A percentile compares a stretch with the other conserved stretches of the same genome.
phyloP scores from a whole-genome alignment of 2,113 vertebrate genomes.

The Rhea pennata region DNA sequence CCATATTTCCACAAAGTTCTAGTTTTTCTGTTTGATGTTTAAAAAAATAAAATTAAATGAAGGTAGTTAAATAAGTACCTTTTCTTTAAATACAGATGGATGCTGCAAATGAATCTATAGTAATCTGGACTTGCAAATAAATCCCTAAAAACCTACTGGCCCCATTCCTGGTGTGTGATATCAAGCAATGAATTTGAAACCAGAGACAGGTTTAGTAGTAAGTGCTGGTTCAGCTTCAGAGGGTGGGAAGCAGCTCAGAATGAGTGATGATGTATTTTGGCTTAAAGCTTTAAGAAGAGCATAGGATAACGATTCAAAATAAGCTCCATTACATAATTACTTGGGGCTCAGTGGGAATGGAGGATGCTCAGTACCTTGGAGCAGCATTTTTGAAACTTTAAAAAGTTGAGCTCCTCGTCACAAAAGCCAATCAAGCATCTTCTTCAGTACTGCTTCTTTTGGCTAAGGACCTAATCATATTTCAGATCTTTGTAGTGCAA shows the following conservation, averaged over 20 bases:
- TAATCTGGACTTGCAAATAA: slow-evolving; percentile 70
- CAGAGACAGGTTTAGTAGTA: slow-evolving; percentile 49
- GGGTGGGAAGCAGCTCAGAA: slow-evolving; percentile 52
- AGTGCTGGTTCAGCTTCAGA: slow-evolving; percentile 65
- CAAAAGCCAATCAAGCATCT: not conserved
- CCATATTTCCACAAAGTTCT: slow-evolving; percentile 72
- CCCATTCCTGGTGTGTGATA: slow-evolving; percentile 57
- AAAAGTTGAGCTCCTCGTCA: not conserved
- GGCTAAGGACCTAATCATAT: not conserved
- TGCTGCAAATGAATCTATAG: slow-evolving; percentile 55
- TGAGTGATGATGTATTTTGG: slow-evolving; percentile 64
- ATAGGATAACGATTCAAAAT: slow-evolving; percentile 57
- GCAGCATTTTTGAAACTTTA: slow-evolving; percentile 1
- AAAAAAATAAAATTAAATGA: slow-evolving; percentile 36
- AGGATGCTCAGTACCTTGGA: slow-evolving; percentile 3
- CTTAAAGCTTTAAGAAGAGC: slow-evolving; percentile 52
- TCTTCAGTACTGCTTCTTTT: not conserved
- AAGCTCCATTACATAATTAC: slow-evolving; percentile 64
- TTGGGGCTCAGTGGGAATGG: not conserved
- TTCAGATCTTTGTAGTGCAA: not conserved
- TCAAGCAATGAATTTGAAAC: slow-evolving; percentile 57
- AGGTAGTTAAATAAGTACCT: slow-evolving; percentile 61
- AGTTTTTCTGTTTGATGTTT: slow-evolving; percentile 71
- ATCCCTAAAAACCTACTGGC: slow-evolving; percentile 64
- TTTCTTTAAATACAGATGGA: slow-evolving; percentile 19